Evolutionary conservation across 2,113 vertebrate species (phyloP).

Genomic region (Oenanthe oenanthe): DNA sequence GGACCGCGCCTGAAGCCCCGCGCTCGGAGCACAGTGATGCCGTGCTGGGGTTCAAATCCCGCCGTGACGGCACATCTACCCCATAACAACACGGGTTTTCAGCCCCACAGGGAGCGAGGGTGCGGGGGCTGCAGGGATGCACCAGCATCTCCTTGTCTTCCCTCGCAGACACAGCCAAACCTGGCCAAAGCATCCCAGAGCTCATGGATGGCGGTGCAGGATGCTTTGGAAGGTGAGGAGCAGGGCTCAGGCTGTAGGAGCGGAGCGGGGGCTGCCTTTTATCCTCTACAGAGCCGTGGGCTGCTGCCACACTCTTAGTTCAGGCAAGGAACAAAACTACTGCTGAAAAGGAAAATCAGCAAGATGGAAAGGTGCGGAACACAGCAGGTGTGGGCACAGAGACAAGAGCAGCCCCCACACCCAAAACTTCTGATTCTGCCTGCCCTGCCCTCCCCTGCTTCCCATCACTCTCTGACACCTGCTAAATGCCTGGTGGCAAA

Average conservation of each 20-base stretch:
- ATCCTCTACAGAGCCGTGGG: not conserved
- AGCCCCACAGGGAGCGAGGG: not conserved
- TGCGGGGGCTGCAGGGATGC: not conserved
- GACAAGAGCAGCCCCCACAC: not conserved
- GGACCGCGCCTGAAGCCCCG: not conserved
- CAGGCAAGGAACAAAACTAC: not conserved
- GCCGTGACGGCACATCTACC: too few species aligned
- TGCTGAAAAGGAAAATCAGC: not conserved
- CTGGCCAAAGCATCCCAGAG: not conserved
- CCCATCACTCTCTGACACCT: not conserved
- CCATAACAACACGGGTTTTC: accelerated
- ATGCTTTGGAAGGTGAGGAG: not conserved
- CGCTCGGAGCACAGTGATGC: not conserved
- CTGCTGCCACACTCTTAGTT: not conserved
- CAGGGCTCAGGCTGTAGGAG: not conserved
- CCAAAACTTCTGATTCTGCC: not conserved
- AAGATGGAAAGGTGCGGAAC: not conserved
- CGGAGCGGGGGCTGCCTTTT: accelerated
- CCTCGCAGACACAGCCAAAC: not conserved
- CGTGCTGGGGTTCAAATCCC: not conserved
- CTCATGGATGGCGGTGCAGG: not conserved
- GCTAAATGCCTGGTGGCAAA: not conserved
- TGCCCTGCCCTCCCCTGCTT: not conserved
- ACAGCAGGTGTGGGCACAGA: not conserved
- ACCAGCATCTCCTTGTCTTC: not conserved